phyloP scores from a whole-genome alignment of 2,113 vertebrate genomes.

The Chaetorhynchus papuensis region DNA sequence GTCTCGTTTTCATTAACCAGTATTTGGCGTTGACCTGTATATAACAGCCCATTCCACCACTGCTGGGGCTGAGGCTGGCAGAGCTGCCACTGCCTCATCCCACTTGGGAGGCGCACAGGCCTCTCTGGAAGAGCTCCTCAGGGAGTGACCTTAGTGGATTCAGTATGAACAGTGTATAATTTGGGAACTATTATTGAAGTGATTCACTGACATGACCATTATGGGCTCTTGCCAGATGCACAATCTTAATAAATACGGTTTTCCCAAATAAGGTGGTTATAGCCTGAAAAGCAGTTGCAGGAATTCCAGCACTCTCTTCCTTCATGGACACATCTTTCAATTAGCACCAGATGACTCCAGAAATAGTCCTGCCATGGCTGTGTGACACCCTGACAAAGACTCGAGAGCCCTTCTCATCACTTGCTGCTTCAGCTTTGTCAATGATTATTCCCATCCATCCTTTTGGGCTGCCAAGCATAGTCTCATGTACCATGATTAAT shows the following conservation, averaged over 20 bases:
- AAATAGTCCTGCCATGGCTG: neutral
- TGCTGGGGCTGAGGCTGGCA: neutral
- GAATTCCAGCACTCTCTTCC: neutral
- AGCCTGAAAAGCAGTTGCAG: neutral
- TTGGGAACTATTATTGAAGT: neutral
- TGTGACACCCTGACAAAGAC: neutral
- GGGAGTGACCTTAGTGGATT: neutral
- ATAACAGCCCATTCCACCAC: fast-evolving
- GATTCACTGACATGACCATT: neutral
- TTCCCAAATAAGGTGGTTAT: neutral
- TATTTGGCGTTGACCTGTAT: neutral
- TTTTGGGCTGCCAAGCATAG: neutral
- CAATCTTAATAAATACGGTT: neutral
- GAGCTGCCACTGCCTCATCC: neutral
- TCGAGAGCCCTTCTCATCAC: neutral
- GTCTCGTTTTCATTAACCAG: neutral
- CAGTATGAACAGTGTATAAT: neutral
- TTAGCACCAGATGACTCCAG: neutral
- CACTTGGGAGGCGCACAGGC: neutral
- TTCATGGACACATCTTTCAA: neutral
- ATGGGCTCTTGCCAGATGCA: neutral
- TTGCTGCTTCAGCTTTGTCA: neutral
- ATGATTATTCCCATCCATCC: neutral
- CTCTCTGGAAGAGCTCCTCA: neutral
- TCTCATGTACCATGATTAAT: neutral